Evolutionary conservation across 2,888 invertebrate genomes (phyloP).

Genomic region (Epirrita christyi): DNA sequence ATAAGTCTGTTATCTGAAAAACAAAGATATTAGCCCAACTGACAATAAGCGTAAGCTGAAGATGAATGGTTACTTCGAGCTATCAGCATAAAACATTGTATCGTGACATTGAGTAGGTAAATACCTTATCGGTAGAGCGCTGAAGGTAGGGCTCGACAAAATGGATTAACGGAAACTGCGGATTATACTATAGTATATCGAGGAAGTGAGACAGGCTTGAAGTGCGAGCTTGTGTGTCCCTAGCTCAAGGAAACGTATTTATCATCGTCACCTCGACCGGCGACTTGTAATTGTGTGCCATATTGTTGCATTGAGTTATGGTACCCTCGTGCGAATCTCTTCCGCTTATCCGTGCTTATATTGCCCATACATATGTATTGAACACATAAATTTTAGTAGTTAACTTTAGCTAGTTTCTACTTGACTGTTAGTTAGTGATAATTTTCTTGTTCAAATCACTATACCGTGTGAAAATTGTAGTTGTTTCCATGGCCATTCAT

Average conservation of each 20-base stretch:
- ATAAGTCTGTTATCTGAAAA: slow-evolving; percentile 17
- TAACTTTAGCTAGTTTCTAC: slow-evolving; percentile 28
- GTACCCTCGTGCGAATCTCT: slow-evolving; percentile 63
- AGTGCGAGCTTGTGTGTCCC: slow-evolving; percentile 57
- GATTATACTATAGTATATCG: slow-evolving; percentile 43
- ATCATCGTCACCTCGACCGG: slow-evolving; percentile 77
- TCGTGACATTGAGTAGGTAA: slow-evolving; percentile 18
- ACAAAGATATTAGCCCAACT: slow-evolving; percentile 3
- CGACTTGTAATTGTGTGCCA: slow-evolving; percentile 79
- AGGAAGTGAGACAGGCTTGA: slow-evolving; percentile 43
- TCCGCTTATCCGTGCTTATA: slow-evolving; percentile 59
- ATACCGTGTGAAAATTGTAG: slow-evolving; percentile 29
- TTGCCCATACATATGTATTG: slow-evolving; percentile 37
- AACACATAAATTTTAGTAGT: slow-evolving; percentile 36
- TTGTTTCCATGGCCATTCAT: not conserved
- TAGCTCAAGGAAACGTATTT: slow-evolving; percentile 74
- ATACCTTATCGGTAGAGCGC: slow-evolving; percentile 24
- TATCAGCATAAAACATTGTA: slow-evolving; percentile 16
- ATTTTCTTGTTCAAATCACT: slow-evolving; percentile 31
- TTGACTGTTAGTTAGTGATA: slow-evolving; percentile 29
- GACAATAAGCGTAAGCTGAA: slow-evolving; percentile 12
- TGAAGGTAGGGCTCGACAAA: slow-evolving; percentile 35
- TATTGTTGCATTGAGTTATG: slow-evolving; percentile 81
- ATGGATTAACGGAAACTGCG: slow-evolving; percentile 39
- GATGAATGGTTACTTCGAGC: slow-evolving; percentile 14